phyloP scores from a whole-genome alignment of 2,113 vertebrate genomes.

The Melanocharis versteri region DNA sequence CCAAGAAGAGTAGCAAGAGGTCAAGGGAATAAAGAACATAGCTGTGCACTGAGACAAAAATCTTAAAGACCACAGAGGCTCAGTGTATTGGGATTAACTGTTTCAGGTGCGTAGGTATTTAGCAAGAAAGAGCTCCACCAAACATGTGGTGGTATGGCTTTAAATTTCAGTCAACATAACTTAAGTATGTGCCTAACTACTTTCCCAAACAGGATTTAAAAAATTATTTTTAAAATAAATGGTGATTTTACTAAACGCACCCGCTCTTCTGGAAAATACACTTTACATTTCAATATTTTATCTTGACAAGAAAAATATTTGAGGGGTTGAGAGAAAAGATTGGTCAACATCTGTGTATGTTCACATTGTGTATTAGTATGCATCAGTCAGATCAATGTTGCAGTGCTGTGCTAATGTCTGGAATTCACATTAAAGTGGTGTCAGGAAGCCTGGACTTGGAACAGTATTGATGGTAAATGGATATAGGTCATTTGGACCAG shows the following conservation, averaged over 20 bases:
- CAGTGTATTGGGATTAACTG: not conserved
- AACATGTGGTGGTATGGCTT: not conserved
- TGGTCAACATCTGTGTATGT: conserved; percentile 11
- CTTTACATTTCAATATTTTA: not conserved
- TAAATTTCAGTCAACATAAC: not conserved
- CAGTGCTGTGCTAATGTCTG: conserved; percentile 32
- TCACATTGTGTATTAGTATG: not conserved
- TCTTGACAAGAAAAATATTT: conserved; percentile 21
- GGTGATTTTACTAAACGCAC: not conserved
- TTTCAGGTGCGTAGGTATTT: not conserved
- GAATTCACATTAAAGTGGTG: conserved; percentile 33
- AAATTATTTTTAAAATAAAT: conserved; percentile 11
- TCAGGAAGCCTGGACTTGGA: conserved; percentile 33
- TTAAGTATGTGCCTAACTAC: not conserved
- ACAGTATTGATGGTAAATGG: conserved; percentile 33
- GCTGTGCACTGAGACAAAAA: not conserved
- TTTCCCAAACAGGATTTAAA: not conserved
- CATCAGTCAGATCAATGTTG: conserved; percentile 32
- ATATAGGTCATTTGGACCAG: conserved; percentile 16
- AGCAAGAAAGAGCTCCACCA: not conserved
- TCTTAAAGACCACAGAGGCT: not conserved
- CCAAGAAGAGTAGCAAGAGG: not conserved
- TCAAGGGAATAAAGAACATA: not conserved
- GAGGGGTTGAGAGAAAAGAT: not conserved
- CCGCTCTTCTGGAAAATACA: not conserved